Percentiles rank a stretch among this genome's conserved stretches.
Conservation (phyloP, 1,140 invertebrate genomes). For the Mylabris phalerata region DNA sequence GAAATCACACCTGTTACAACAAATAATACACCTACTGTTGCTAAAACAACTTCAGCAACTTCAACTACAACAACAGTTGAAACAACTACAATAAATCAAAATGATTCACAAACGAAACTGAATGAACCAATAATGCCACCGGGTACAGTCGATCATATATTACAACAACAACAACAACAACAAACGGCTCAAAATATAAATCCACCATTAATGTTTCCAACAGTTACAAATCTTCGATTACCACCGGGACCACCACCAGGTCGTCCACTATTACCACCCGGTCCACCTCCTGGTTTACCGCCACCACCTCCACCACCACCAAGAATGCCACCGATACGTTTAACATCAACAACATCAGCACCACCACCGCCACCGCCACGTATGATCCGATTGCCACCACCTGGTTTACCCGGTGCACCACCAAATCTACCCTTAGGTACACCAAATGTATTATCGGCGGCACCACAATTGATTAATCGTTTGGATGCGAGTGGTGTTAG, state of each 20-base stretch:
- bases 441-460: slow-evolving; percentile 73
- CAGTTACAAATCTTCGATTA: slow-evolving; percentile 42
- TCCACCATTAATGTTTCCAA: slow-evolving; percentile 47
- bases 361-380: slow-evolving; percentile 46
- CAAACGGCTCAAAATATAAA: background rate
- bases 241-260: slow-evolving; percentile 60
- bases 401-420: slow-evolving; percentile 45
- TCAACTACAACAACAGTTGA: too few species aligned
- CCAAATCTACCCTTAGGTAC: slow-evolving; percentile 30
- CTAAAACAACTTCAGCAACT: background rate
- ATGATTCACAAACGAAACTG: background rate
- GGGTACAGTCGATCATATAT: slow-evolving; percentile 24
- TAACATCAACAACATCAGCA: slow-evolving; percentile 38
- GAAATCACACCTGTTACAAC: slow-evolving; percentile 49
- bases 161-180: slow-evolving; percentile 13
- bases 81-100: too few species aligned
- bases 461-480: slow-evolving; percentile 68
- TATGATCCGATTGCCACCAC: slow-evolving; percentile 52
- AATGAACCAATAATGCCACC: slow-evolving; percentile 31
- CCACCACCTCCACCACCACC: slow-evolving; percentile 33
- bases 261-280: slow-evolving; percentile 54
- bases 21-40: slow-evolving; percentile 49
- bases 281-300: slow-evolving; percentile 60
- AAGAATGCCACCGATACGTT: slow-evolving; percentile 44
- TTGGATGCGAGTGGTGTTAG: slow-evolving; percentile 10